phyloP scores from a whole-genome alignment of 2,888 invertebrate genomes.

The Apomyelois bistriatella region DNA sequence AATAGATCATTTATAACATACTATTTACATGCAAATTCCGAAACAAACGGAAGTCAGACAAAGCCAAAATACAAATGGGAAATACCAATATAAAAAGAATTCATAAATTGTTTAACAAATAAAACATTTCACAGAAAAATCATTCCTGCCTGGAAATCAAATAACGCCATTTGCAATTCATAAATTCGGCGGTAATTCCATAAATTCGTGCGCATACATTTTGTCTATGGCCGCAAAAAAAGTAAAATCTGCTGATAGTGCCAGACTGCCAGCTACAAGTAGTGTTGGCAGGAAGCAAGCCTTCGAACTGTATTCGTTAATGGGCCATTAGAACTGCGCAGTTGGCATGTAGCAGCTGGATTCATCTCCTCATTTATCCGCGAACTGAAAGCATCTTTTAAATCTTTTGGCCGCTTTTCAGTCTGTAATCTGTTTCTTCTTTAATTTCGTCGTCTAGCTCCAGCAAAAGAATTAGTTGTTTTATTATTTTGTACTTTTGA shows the following conservation, averaged over 20 bases:
- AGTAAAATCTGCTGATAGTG: not conserved
- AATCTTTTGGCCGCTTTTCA: not conserved
- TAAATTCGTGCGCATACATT: conserved; percentile 3
- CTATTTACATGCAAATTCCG: too few species aligned
- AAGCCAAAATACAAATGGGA: too few species aligned
- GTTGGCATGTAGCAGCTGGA: conserved; percentile 9
- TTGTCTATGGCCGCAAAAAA: conserved; percentile 3
- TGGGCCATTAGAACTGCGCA: conserved; percentile 6
- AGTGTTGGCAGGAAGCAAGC: conserved; percentile 9
- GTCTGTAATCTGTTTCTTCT: not conserved
- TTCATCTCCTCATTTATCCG: conserved; percentile 10
- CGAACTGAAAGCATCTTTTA: conserved; percentile 4
- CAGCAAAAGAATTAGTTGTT: not conserved
- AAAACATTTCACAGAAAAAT: too few species aligned
- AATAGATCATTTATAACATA: too few species aligned
- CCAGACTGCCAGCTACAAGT: not conserved
- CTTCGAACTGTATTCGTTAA: conserved; percentile 7
- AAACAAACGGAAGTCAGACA: too few species aligned
- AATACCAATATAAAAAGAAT: too few species aligned
- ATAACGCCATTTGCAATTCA: not conserved
- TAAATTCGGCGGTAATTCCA: conserved; percentile 1
- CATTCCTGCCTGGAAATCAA: too few species aligned
- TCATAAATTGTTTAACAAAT: too few species aligned
- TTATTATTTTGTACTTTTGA: not conserved
- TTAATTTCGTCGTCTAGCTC: not conserved